Evolutionary conservation across 2,888 invertebrate genomes (phyloP).

Genomic region (Chrysodeixis includens): DNA sequence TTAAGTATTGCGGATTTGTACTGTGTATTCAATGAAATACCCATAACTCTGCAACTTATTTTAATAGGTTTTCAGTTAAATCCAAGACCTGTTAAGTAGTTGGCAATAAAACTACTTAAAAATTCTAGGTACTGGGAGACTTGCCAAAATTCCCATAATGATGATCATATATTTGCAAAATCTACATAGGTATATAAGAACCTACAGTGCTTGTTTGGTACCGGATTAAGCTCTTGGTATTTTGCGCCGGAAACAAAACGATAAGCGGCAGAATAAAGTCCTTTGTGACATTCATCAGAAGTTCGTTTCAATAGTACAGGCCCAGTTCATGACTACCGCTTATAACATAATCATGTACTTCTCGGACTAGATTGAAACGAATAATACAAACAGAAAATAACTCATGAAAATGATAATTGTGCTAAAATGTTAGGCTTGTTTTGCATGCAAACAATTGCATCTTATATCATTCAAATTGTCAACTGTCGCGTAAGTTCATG

Average conservation of each 20-base stretch:
- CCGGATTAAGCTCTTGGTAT: neutral
- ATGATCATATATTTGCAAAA: neutral
- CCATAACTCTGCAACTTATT: too few species aligned
- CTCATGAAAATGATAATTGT: neutral
- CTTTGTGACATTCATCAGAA: neutral
- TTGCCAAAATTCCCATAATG: neutral
- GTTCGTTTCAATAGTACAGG: neutral
- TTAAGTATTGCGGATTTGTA: too few species aligned
- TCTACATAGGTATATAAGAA: neutral
- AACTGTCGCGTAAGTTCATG: constrained; percentile 41
- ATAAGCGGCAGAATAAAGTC: neutral
- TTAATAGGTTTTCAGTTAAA: too few species aligned
- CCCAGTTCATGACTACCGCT: neutral
- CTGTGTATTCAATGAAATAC: too few species aligned
- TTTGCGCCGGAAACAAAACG: neutral
- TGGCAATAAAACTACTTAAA: too few species aligned
- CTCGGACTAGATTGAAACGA: neutral
- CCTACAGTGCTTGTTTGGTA: neutral
- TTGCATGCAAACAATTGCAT: constrained; percentile 11
- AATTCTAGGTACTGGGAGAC: neutral
- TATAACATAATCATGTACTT: neutral
- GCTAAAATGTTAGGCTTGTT: neutral
- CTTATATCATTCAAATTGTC: constrained; percentile 21
- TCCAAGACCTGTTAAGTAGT: too few species aligned
- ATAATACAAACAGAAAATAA: neutral